Evolutionary conservation across 2,113 vertebrate species (phyloP).

Genomic region (Arizona elegans): DNA sequence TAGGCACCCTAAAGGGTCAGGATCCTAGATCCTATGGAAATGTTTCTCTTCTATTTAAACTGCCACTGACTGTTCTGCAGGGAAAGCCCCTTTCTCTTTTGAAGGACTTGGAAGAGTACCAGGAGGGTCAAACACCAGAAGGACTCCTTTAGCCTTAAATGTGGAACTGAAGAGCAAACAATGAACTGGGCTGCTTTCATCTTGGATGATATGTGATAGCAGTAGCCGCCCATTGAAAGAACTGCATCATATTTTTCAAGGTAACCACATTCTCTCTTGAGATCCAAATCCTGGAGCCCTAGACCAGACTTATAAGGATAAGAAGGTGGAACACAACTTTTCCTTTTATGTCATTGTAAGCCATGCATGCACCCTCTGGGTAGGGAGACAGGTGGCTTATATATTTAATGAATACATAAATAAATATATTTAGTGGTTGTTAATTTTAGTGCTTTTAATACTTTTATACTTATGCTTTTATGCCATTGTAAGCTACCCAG

Average conservation of each 20-base stretch:
- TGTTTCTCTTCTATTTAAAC: constrained; percentile 10
- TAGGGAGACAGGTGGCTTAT: too few relatives aligned
- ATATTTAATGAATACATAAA: too few relatives aligned
- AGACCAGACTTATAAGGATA: not conserved
- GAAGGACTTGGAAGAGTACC: not conserved
- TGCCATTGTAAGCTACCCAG: too few relatives aligned
- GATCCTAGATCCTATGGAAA: not conserved
- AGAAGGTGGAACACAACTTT: not conserved
- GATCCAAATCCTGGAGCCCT: not conserved
- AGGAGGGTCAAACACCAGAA: not conserved
- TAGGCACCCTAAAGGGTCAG: constrained; percentile 16
- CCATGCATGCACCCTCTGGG: not conserved
- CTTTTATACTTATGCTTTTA: too few relatives aligned
- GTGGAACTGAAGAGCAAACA: not conserved
- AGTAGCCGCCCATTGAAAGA: not conserved
- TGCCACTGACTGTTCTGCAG: not conserved
- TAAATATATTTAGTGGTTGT: too few relatives aligned
- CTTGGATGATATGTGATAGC: not conserved
- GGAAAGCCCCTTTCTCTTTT: not conserved
- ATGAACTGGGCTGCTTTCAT: not conserved
- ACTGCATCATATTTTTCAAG: not conserved
- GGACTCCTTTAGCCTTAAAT: not conserved
- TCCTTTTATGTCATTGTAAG: not conserved
- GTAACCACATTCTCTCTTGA: not conserved
- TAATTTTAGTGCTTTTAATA: too few relatives aligned